Conservation (phyloP, 2,888 invertebrate species). For the Eristalis pertinax region DNA sequence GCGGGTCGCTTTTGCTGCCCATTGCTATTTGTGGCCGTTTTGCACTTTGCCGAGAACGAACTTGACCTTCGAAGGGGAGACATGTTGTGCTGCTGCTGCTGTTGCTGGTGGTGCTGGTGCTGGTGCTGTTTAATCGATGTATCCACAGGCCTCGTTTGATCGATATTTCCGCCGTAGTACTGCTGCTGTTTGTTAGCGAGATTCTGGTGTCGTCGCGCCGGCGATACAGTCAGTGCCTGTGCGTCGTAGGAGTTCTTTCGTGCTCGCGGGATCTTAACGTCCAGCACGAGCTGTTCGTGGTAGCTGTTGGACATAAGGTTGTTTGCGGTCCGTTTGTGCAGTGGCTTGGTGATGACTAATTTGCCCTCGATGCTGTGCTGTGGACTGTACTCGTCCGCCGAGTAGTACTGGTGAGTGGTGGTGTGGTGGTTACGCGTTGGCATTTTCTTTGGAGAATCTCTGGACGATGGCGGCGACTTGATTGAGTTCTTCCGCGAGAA, state of each 20-base stretch:
- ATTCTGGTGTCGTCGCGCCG: conserved; percentile 67
- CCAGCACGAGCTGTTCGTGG: conserved; percentile 78
- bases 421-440: conserved; percentile 73
- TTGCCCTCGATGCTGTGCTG: conserved; percentile 78
- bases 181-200: conserved; percentile 47
- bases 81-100: conserved; percentile 59
- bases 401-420: conserved; percentile 74
- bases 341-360: conserved; percentile 51
- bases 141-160: conserved; percentile 73
- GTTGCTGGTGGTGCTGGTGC: conserved; percentile 61
- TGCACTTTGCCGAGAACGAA: conserved; percentile 83
- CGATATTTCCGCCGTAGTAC: conserved; percentile 67
- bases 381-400: conserved; percentile 78
- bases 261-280: conserved; percentile 78
- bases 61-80: conserved; percentile 86
- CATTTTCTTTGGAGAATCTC: conserved; percentile 73
- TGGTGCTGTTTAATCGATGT: conserved; percentile 71
- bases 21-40: conserved; percentile 75
- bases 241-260: conserved; percentile 81
- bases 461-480: conserved; percentile 77
- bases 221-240: conserved; percentile 71
- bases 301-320: conserved; percentile 80
- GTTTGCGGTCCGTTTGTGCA: conserved; percentile 47
- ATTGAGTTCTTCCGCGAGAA: conserved; percentile 80
- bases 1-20: conserved; percentile 71